phyloP scores from a whole-genome alignment of 1,140 invertebrate species.

The Holotrichia oblita region DNA sequence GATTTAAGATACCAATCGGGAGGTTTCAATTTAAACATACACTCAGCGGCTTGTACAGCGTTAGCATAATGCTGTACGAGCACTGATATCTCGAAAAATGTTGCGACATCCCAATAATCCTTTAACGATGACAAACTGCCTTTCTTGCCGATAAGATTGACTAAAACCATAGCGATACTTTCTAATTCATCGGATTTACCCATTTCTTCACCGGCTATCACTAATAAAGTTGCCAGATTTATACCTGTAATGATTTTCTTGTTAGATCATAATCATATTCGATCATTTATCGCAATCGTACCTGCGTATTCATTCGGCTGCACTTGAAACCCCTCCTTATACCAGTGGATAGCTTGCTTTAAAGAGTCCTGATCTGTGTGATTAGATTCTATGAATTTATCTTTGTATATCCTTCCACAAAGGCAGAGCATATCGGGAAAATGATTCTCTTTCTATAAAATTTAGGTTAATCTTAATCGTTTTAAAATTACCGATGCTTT shows the following conservation, averaged over 20 bases:
- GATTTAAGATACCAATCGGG: conserved; percentile 99
- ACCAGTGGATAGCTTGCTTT: conserved; percentile 96
- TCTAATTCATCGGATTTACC: conserved; percentile 90
- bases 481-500: neutral
- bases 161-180: conserved; percentile 92
- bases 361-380: conserved; percentile 90
- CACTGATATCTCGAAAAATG: conserved; percentile 99
- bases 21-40: conserved; percentile 99
- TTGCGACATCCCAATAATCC: conserved; percentile 99
- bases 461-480: neutral
- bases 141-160: conserved; percentile 98
- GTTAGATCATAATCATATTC: too few species aligned
- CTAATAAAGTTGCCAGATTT: conserved; percentile 96
- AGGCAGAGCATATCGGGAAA: conserved; percentile 98
- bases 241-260: conserved; percentile 72
- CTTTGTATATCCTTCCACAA: conserved; percentile 98
- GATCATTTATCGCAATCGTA: conserved; percentile 31
- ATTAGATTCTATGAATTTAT: conserved; percentile 96
- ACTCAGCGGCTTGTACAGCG: conserved; percentile 96
- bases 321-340: conserved; percentile 96
- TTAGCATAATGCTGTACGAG: conserved; percentile 97
- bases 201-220: conserved; percentile 98
- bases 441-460: conserved; percentile 81
- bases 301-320: conserved; percentile 98
- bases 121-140: conserved; percentile 91